phyloP scores from a whole-genome alignment of 2,113 vertebrate genomes.

The Cochlearius cochlearius region DNA sequence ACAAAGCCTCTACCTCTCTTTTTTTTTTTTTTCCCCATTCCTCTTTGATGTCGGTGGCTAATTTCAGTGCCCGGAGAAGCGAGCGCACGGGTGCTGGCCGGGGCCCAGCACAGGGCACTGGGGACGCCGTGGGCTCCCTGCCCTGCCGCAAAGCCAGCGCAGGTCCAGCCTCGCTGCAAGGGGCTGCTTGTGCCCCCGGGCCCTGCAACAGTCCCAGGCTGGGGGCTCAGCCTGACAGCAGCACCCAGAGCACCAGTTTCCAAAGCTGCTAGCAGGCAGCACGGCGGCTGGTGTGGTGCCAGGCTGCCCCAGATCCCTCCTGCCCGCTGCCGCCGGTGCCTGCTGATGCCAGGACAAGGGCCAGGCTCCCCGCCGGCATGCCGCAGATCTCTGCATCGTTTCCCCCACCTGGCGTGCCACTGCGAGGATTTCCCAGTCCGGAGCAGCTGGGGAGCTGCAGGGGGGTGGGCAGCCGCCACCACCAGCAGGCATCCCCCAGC shows the following conservation, averaged over 20 bases:
- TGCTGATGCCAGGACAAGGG: background rate
- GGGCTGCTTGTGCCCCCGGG: accelerated
- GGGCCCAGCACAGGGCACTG: accelerated
- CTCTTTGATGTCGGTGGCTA: background rate
- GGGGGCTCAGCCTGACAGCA: background rate
- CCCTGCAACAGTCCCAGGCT: background rate
- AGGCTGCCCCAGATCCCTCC: background rate
- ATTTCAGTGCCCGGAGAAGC: background rate
- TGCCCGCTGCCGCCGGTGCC: background rate
- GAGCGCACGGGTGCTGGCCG: accelerated
- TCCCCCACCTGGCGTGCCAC: background rate
- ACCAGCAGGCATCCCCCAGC: background rate
- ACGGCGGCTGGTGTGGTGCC: background rate
- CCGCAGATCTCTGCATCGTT: background rate
- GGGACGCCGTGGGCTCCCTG: background rate
- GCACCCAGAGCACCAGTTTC: background rate
- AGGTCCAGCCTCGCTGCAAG: background rate
- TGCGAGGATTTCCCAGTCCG: background rate
- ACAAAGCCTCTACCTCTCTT: constrained; percentile 8
- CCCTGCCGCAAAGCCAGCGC: background rate
- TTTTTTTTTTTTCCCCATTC: accelerated
- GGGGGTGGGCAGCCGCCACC: background rate
- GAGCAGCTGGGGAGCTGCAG: background rate
- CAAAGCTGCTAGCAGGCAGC: background rate
- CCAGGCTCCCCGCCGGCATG: background rate